A percentile compares a stretch with the other conserved stretches of the same genome.
phyloP scores from a whole-genome alignment of 2,888 invertebrate species.

The Drosophila mimetica region DNA sequence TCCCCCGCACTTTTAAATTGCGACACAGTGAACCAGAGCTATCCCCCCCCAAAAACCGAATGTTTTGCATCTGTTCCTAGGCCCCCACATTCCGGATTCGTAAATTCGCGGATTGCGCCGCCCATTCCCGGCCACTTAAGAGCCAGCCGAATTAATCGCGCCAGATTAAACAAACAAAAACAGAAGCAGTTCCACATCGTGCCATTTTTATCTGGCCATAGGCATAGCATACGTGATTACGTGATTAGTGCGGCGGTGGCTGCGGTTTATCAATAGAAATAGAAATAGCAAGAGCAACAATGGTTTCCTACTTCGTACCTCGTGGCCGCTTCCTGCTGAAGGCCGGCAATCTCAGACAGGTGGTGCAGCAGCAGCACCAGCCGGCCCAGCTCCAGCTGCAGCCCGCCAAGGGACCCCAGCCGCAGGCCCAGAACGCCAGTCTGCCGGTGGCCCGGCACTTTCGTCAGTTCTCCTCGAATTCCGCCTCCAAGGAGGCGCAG shows the following conservation, averaged over 20 bases:
- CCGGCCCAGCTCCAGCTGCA: slow-evolving; percentile 37
- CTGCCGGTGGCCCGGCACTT: slow-evolving; percentile 35
- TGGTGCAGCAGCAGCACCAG: slow-evolving; percentile 66
- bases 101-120: not conserved
- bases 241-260: slow-evolving; percentile 29
- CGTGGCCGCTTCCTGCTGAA: slow-evolving; percentile 81
- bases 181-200: slow-evolving; percentile 32
- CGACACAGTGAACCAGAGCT: slow-evolving; percentile 7
- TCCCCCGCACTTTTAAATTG: slow-evolving; percentile 11
- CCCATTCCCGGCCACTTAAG: slow-evolving; percentile 2
- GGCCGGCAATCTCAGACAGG: slow-evolving; percentile 79
- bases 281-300: slow-evolving; percentile 40
- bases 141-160: slow-evolving; percentile 10
- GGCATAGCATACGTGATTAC: slow-evolving; percentile 32
- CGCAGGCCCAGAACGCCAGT: slow-evolving; percentile 37
- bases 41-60: slow-evolving; percentile 7
- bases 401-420: slow-evolving; percentile 36
- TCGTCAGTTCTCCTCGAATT: slow-evolving; percentile 44
- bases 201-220: slow-evolving; percentile 41
- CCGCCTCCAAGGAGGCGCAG: slow-evolving; percentile 27
- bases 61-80: slow-evolving; percentile 24
- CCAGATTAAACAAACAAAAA: slow-evolving; percentile 28
- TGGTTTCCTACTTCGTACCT: slow-evolving; percentile 83
- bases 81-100: slow-evolving; percentile 1
- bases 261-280: slow-evolving; percentile 10